phyloP scores from a whole-genome alignment of 2,797 vertebrate genomes.

The Parauchenoglanis punctatus region DNA sequence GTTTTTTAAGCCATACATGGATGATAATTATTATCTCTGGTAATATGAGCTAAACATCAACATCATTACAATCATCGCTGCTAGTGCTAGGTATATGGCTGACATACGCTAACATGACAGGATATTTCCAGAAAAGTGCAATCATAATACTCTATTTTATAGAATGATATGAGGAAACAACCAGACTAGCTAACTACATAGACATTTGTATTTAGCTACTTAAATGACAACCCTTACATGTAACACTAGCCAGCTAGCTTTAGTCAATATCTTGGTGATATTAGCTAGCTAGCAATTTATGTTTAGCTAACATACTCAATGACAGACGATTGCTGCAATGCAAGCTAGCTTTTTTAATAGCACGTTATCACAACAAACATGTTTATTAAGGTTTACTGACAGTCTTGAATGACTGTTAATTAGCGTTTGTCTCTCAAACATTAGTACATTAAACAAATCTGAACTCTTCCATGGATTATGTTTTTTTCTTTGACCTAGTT shows the following conservation, averaged over 20 bases:
- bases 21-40: not conserved
- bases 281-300: not conserved
- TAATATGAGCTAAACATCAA: not conserved
- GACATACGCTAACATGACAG: not conserved
- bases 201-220: not conserved
- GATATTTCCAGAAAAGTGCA: not conserved
- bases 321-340: not conserved
- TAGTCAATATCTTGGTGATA: not conserved
- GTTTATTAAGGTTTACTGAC: not conserved
- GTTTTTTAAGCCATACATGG: not conserved
- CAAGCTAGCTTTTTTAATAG: not conserved
- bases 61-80: not conserved
- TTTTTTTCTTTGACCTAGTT: no score
- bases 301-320: not conserved
- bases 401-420: not conserved
- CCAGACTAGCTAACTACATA: not conserved
- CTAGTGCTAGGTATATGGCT: not conserved
- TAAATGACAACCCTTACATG: not conserved
- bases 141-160: not conserved
- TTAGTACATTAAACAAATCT: not conserved
- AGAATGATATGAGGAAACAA: not conserved
- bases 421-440: not conserved
- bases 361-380: not conserved
- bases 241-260: not conserved
- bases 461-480: not conserved